Evolutionary conservation across 2,113 vertebrate genomes (phyloP).

Genomic region (Taurulus bubalis): DNA sequence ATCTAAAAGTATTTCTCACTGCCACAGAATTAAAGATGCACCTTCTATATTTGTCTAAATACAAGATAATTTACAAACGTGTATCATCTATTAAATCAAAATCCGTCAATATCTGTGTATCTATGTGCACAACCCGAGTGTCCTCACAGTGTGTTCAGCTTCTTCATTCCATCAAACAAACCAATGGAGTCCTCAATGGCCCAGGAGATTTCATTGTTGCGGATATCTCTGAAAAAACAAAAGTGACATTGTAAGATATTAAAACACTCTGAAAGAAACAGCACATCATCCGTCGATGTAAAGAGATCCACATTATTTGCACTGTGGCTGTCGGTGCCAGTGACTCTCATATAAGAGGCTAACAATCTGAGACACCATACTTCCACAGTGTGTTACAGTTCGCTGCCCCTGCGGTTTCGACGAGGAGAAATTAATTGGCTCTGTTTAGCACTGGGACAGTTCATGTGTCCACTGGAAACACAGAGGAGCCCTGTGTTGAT

Average conservation of each 20-base stretch:
- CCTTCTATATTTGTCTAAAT: background rate
- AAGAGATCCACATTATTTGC: constrained; percentile 1
- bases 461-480: constrained; percentile 47
- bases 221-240: constrained; percentile 88
- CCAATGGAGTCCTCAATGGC: constrained; percentile 97
- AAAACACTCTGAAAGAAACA: background rate
- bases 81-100: background rate
- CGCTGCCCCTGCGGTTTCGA: constrained; percentile 46
- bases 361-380: constrained; percentile 43
- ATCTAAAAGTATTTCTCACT: background rate
- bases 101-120: background rate
- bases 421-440: constrained; percentile 66
- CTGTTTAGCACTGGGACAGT: constrained; percentile 56
- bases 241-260: constrained; percentile 21
- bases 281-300: background rate
- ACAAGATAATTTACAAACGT: background rate
- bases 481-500: constrained; percentile 64
- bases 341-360: constrained; percentile 31
- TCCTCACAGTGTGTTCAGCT: constrained; percentile 91
- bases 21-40: background rate
- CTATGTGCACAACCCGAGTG: background rate
- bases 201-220: constrained; percentile 98
- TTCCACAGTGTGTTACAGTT: constrained; percentile 49
- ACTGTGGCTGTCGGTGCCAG: constrained; percentile 16
- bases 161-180: constrained; percentile 94